Base-by-base conservation (phyloP, 2,888 invertebrate species). In the Liposcelis brunnea region DNA sequence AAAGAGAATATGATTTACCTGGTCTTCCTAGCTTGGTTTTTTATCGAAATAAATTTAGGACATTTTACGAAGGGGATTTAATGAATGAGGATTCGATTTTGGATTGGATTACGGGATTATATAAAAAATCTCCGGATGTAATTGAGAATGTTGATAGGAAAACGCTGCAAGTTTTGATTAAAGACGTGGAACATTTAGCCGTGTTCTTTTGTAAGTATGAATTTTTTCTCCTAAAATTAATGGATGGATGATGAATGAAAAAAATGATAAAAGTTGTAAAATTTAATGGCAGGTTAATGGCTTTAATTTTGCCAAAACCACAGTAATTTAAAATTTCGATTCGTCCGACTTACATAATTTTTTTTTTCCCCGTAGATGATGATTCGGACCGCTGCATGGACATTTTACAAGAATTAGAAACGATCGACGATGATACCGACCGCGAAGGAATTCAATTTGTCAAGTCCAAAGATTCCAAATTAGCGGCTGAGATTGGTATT, bases 381-480 rank as follows among this genome's bases (percentile, higher is more conserved):
- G 84, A 89, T 57, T 18, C 35, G 10, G 78, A 80, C 49, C 73
- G 78, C n/a, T 91, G 90, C 59, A 74, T 80, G 32, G 78, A 80
- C 52, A 79, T 90, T 54, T 68, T 91, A 42, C 83, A 86, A 57
- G 90, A 90, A 57, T 65, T 91, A 53, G 91, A 91, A 66, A 85
- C 84, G 15, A 89, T 89, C 55, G 89, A 89, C 58, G 89, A 89
- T 59, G 90, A 91, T 55, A 86, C 90, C 5, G 90, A 90, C 57
- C 80, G 87, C 58, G 83, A 87, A 56, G 89, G 85, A 43, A 90
- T 91, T 56, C 87, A 91, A 63, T 90, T 91, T 63, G 89, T 91
- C 32, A 90, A 91, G 60, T 87, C 89, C 2, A 87, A 84, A 59
- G 90, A 91, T 62, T 76, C 83, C 0, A 85, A 85, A 60, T 64